phyloP scores from a whole-genome alignment of 2,797 vertebrate genomes.

The Distichodus sexfasciatus region DNA sequence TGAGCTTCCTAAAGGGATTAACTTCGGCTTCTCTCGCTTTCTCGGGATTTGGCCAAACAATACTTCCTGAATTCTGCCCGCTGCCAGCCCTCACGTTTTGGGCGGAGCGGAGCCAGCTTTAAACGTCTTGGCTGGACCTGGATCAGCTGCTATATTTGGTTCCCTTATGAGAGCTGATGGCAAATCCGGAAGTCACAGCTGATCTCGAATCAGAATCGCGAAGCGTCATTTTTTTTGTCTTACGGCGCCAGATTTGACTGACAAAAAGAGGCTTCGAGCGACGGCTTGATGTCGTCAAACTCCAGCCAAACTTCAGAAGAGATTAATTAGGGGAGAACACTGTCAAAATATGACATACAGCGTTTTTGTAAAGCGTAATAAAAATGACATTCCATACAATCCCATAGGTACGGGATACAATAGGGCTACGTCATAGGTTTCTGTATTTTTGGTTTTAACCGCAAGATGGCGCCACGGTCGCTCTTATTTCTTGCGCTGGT shows the following conservation, averaged over 20 bases:
- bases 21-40: neutral
- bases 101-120: neutral
- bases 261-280: neutral
- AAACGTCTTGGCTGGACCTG: neutral
- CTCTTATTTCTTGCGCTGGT: too few relatives aligned
- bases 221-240: too few relatives aligned
- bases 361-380: too few relatives aligned
- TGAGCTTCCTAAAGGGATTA: neutral
- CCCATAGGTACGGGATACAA: too few relatives aligned
- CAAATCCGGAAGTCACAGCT: neutral
- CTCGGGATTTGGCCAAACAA: neutral
- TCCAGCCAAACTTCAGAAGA: neutral
- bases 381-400: too few relatives aligned
- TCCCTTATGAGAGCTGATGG: too few relatives aligned
- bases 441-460: too few relatives aligned
- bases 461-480: too few relatives aligned
- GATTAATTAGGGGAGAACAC: too few relatives aligned
- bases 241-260: slow-evolving; percentile 3
- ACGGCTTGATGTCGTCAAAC: neutral
- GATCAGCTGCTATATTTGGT: neutral
- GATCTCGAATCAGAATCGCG: neutral
- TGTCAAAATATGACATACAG: too few relatives aligned
- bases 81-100: too few relatives aligned
- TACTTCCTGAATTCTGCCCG: slow-evolving; percentile 2
- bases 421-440: too few relatives aligned